Base-by-base conservation (phyloP, 2,113 vertebrate species). In the Ploceus nigricollis region DNA sequence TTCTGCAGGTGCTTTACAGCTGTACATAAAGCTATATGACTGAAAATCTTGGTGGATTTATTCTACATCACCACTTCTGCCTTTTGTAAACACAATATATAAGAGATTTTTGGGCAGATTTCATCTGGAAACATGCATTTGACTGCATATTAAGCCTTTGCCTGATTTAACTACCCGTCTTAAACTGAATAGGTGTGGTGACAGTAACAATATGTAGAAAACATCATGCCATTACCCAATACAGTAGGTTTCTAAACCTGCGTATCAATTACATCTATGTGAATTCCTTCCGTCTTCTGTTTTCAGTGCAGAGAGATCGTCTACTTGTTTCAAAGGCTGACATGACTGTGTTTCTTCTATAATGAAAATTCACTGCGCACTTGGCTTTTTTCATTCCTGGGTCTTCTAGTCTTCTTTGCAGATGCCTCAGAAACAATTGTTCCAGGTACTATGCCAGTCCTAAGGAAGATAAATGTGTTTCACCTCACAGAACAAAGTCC, bases 11-110 rank as follows among this genome's bases (percentile, higher is more conserved):
- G 18, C 24, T 37, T 65, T 51, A 25, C 30, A 87, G 72, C 47
- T 87, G 51, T 19, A 27, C 21, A 7, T 40, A 53, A 77, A 77
- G 10, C n/a, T 53, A 3, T 16, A 2, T 15, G 23, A 61, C 7
- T 73, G 44, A 56, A 91, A 72, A 65, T 31, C 23, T n/a, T 21
- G 9, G 21, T 75, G 28, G 31, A 20, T 48, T 81, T 72, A 19
- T 40, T 16, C 37, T 45, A 1, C 15, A 14, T 47, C 21, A 25
- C 39, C 47, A 10, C 23, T 79, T 89, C 31, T 0, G 0, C 23
- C 58, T 30, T 75, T 27, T n/a, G 48, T 58, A 84, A 92, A 71
- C 28, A 56, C 8, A 16, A 16, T 1, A 10, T 44, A 2, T 13
- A 51, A 45, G 39, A 71, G 33, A 51, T 58, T 0, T 2, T 47